phyloP scores from a whole-genome alignment of 2,113 vertebrate genomes.

The Carettochelys insculpta region DNA sequence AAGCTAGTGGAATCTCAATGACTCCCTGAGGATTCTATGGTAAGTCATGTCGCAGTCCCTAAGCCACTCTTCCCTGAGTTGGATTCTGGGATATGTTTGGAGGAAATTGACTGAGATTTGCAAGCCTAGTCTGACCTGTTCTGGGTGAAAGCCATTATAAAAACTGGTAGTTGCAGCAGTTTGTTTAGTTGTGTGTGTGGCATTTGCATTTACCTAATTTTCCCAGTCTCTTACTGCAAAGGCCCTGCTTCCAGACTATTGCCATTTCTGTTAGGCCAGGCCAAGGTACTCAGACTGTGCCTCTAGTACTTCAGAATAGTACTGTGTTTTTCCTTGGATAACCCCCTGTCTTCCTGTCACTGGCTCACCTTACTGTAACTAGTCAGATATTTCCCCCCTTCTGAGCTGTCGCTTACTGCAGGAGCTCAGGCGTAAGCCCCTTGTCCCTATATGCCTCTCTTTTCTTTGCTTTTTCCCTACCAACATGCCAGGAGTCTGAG shows the following conservation, averaged over 20 bases:
- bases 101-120: not conserved
- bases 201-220: not conserved
- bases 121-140: conserved; percentile 28
- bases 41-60: conserved; percentile 30
- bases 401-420: not conserved
- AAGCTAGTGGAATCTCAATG: not conserved
- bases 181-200: too few relatives aligned
- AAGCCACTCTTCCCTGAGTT: not conserved
- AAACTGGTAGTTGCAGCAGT: not conserved
- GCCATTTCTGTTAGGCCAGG: not conserved
- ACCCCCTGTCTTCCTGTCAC: not conserved
- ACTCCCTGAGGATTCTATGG: too few relatives aligned
- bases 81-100: not conserved
- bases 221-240: not conserved
- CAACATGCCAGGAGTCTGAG: accelerated
- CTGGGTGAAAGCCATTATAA: conserved; percentile 14
- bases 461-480: accelerated
- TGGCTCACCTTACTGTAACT: not conserved
- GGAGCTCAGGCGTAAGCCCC: not conserved
- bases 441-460: not conserved
- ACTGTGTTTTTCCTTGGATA: not conserved
- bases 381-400: accelerated
- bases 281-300: not conserved
- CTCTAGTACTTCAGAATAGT: not conserved
- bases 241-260: not conserved